Conservation (phyloP, 2,888 invertebrate species). For the Aproaerema taeniolella region DNA sequence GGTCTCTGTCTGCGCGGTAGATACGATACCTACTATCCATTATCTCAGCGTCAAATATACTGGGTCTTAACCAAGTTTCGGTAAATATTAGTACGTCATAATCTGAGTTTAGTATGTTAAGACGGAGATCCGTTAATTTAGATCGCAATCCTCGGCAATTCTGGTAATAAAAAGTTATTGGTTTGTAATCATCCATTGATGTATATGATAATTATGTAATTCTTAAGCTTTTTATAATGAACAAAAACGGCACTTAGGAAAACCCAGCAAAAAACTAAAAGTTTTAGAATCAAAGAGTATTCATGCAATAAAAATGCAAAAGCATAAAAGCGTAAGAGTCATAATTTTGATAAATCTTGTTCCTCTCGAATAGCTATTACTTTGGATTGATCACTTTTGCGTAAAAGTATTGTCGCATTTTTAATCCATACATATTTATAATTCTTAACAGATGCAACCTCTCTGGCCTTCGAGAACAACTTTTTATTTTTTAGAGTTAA, state of each 20-base stretch:
- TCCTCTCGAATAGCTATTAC: background rate
- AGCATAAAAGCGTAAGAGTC: too few relatives aligned
- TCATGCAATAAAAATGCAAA: too few relatives aligned
- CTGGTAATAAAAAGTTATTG: conserved; percentile 3
- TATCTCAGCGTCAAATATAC: background rate
- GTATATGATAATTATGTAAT: too few relatives aligned
- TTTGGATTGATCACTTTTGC: conserved; percentile 8
- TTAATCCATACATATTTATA: conserved; percentile 11
- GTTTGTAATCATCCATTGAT: too few relatives aligned
- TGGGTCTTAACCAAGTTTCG: background rate
- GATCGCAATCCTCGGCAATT: background rate
- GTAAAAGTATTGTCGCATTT: conserved; percentile 6
- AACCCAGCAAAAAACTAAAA: too few relatives aligned
- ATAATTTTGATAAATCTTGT: background rate
- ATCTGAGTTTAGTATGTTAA: background rate
- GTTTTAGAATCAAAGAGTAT: too few relatives aligned
- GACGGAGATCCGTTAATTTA: background rate
- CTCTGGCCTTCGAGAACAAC: conserved; percentile 3
- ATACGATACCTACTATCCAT: background rate
- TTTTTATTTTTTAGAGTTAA: conserved; percentile 11
- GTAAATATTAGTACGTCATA: background rate
- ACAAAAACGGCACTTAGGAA: too few relatives aligned
- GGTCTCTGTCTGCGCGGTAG: background rate
- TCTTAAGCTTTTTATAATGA: too few relatives aligned
- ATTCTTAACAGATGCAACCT: background rate